phyloP scores from a whole-genome alignment of 1,140 invertebrate genomes.

The Coptotermes formosanus region DNA sequence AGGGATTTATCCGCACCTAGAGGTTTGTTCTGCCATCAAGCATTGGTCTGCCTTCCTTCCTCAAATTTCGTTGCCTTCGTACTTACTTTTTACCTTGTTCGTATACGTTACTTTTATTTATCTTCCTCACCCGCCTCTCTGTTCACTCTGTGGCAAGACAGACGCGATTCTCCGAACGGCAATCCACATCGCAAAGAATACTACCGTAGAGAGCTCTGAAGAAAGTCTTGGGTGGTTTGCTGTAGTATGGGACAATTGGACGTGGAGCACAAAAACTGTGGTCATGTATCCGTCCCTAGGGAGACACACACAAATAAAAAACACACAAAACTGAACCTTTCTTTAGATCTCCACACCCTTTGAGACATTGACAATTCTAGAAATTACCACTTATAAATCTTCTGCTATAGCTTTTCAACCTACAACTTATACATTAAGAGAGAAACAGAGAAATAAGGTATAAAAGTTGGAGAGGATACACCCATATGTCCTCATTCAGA shows the following conservation, averaged over 20 bases:
- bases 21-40: not conserved
- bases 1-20: not conserved
- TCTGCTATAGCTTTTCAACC: not conserved
- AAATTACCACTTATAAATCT: constrained; percentile 4
- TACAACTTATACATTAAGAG: not conserved
- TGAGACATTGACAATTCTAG: not conserved
- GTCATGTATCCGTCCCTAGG: not conserved
- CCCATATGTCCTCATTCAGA: not conserved
- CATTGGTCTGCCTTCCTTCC: not conserved
- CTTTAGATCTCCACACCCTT: not conserved
- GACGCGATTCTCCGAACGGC: not conserved
- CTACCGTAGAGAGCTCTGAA: not conserved
- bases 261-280: not conserved
- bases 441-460: not conserved
- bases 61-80: not conserved
- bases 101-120: not conserved
- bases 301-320: not conserved
- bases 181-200: not conserved
- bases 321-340: not conserved
- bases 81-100: not conserved
- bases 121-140: not conserved
- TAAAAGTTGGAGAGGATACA: not conserved
- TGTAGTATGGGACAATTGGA: not conserved
- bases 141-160: not conserved
- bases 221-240: not conserved